Evolutionary conservation across 2,797 vertebrate species (phyloP).

Genomic region (Parauchenoglanis ngamensis): DNA sequence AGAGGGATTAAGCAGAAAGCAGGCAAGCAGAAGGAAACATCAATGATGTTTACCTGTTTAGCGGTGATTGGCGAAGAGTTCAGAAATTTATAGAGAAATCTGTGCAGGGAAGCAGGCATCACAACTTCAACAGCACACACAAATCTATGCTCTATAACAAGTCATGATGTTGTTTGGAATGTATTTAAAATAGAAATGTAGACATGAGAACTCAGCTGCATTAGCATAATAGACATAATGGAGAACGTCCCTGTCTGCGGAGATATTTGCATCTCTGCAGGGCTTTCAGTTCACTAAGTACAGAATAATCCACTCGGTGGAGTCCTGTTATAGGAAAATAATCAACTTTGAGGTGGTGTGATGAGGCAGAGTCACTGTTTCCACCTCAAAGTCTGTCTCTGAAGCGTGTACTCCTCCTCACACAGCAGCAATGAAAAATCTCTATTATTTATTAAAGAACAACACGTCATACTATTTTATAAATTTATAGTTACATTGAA

Average conservation of each 20-base stretch:
- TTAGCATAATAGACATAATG: neutral
- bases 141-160: neutral
- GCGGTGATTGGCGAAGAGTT: conserved; percentile 25
- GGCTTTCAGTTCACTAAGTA: neutral
- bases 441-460: neutral
- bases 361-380: neutral
- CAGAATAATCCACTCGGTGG: neutral
- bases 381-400: neutral
- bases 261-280: neutral
- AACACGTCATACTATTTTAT: neutral
- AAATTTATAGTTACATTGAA: neutral
- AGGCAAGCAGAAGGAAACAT: conserved; percentile 51
- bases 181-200: neutral
- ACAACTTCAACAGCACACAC: neutral
- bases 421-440: neutral
- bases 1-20: conserved; percentile 55
- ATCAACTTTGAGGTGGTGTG: neutral
- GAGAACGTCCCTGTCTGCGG: neutral
- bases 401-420: neutral
- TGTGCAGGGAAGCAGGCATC: conserved; percentile 1
- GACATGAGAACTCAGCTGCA: neutral
- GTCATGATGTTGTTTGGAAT: no score
- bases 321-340: neutral
- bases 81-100: conserved; percentile 13
- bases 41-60: conserved; percentile 55